These are phyloP conservation scores for Sebastes variabilis DNA, from an alignment of 2,797 vertebrate genomes.

Conservation along the genomic window DNA sequence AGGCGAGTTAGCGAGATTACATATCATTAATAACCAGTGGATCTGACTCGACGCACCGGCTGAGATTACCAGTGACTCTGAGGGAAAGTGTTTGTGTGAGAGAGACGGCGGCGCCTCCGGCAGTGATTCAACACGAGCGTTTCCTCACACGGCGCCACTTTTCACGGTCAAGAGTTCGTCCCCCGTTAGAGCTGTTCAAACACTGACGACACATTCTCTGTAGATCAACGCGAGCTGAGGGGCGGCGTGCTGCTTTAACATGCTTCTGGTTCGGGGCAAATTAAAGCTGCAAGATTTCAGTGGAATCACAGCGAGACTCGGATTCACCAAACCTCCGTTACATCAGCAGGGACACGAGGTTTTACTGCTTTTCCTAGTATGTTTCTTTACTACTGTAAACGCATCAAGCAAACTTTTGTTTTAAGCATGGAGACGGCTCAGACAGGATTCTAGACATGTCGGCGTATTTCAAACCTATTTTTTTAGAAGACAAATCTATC, in stretches of 20 bases:
- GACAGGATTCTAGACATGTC: neutral
- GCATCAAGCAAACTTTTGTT: neutral
- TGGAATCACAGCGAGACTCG: neutral
- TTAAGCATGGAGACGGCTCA: neutral
- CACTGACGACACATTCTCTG: slow-evolving; percentile 12
- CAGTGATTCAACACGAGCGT: slow-evolving; percentile 15
- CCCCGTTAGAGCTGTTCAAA: slow-evolving; percentile 12
- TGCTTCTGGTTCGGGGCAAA: neutral
- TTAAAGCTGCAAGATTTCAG: slow-evolving; percentile 24
- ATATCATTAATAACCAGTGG: slow-evolving; percentile 33
- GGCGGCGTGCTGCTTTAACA: neutral
- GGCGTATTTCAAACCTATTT: neutral
- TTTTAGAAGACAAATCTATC: neutral
- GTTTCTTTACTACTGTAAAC: neutral
- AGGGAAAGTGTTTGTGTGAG: neutral
- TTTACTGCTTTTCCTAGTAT: neutral
- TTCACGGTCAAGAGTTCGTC: slow-evolving; percentile 22
- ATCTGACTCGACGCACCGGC: slow-evolving; percentile 10
- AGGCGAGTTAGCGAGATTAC: slow-evolving; percentile 57
- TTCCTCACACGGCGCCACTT: slow-evolving; percentile 37
- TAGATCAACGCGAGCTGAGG: neutral
- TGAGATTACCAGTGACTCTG: slow-evolving; percentile 12
- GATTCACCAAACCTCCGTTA: neutral
- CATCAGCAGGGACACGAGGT: neutral
- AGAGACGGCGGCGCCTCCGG: slow-evolving; percentile 22